A percentile compares a stretch with the other conserved stretches of the same genome.
phyloP scores from a whole-genome alignment of 2,888 invertebrate species.

The Actias luna region DNA sequence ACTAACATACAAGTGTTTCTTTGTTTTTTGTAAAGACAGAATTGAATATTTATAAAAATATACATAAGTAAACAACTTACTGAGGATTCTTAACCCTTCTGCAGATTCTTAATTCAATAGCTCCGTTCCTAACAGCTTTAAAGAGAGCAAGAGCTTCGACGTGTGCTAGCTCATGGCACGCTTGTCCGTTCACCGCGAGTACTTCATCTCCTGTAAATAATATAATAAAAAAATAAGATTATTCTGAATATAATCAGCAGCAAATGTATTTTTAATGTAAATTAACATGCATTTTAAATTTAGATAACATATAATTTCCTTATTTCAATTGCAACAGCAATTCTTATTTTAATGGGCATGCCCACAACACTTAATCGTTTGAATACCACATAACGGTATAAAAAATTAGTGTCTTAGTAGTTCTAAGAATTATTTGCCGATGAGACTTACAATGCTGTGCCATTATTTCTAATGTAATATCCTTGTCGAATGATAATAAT shows the following conservation, averaged over 20 bases:
- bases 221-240: background rate
- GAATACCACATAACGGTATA: constrained; percentile 1
- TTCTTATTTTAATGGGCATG: background rate
- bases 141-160: constrained; percentile 90
- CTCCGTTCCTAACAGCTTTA: constrained; percentile 89
- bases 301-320: background rate
- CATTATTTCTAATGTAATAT: background rate
- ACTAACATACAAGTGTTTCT: too few relatives aligned
- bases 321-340: background rate
- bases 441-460: background rate
- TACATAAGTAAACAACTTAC: constrained; percentile 46
- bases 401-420: background rate
- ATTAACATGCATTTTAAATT: background rate
- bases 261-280: background rate
- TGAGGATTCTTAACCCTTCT: constrained; percentile 79
- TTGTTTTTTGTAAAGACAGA: too few relatives aligned
- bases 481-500: background rate
- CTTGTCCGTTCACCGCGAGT: constrained; percentile 89
- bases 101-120: constrained; percentile 88
- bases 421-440: too few relatives aligned
- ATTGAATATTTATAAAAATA: background rate
- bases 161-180: constrained; percentile 90
- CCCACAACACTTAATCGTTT: background rate
- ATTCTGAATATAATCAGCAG: background rate
- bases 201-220: constrained; percentile 87